Evolutionary conservation across 2,888 invertebrate genomes (phyloP).

Genomic region (Drosophila imparisetae): DNA sequence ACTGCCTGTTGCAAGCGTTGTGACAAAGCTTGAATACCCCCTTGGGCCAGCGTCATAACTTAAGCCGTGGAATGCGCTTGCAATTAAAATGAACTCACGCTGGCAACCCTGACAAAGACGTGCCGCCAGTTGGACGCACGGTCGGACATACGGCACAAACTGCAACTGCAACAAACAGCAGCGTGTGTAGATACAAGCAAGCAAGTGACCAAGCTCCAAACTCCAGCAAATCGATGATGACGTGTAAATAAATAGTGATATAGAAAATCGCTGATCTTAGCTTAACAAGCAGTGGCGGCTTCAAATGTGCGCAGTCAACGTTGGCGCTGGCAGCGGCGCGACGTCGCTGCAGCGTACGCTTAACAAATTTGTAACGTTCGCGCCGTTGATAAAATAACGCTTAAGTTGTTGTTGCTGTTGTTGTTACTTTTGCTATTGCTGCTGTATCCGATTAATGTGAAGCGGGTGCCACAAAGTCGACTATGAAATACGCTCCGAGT

Average conservation of each 20-base stretch:
- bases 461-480: constrained; percentile 21
- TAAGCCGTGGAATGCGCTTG: constrained; percentile 62
- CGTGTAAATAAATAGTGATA: constrained; percentile 50
- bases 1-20: constrained; percentile 36
- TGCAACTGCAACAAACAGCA: constrained; percentile 49
- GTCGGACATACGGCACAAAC: constrained; percentile 32
- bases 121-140: constrained; percentile 53
- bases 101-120: constrained; percentile 74
- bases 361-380: constrained; percentile 69
- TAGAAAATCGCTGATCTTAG: constrained; percentile 30
- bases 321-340: constrained; percentile 14
- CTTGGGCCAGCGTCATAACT: constrained; percentile 32
- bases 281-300: constrained; percentile 44
- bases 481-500: constrained; percentile 30
- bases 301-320: constrained; percentile 35
- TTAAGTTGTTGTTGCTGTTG: constrained; percentile 14
- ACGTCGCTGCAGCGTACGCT: constrained; percentile 55
- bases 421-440: constrained; percentile 9
- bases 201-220: constrained; percentile 10
- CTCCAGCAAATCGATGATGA: constrained; percentile 12
- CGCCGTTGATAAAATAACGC: constrained; percentile 47
- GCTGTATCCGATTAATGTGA: constrained; percentile 9
- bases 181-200: constrained; percentile 12
- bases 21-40: constrained; percentile 42
- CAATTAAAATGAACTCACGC: constrained; percentile 80